Evolutionary conservation across 35 echinoderm and acorn worm species (phyloP).

Genomic region (Lytechinus pictus): DNA sequence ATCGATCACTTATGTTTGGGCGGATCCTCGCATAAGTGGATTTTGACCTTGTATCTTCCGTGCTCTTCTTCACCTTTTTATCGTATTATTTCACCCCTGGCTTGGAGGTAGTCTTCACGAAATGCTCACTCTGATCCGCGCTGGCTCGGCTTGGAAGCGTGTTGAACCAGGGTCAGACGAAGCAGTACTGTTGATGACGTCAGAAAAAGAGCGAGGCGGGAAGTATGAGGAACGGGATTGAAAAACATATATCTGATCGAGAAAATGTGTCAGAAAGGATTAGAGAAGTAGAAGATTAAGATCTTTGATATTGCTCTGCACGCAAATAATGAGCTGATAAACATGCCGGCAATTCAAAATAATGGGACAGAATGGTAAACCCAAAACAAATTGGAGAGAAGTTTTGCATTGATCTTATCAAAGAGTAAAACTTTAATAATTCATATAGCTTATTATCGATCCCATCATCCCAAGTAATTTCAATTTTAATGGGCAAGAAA

Average conservation of each 20-base stretch:
- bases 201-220: not conserved
- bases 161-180: not conserved
- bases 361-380: too few relatives aligned
- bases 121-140: not conserved
- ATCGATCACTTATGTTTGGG: not conserved
- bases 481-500: too few relatives aligned
- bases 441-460: too few relatives aligned
- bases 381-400: too few relatives aligned
- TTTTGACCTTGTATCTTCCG: not conserved
- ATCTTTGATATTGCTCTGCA: too few relatives aligned
- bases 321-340: too few relatives aligned
- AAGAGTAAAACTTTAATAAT: too few relatives aligned
- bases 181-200: not conserved
- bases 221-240: not conserved
- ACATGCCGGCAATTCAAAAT: too few relatives aligned
- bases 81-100: not conserved
- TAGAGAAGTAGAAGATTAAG: too few relatives aligned
- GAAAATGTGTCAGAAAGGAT: not conserved
- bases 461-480: too few relatives aligned
- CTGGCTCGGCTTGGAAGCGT: not conserved
- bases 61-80: not conserved
- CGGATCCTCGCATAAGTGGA: not conserved
- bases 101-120: not conserved
- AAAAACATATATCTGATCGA: not conserved
- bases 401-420: too few relatives aligned